Base-by-base conservation (phyloP, 1,140 invertebrate genomes). In the Micrasema minimum region DNA sequence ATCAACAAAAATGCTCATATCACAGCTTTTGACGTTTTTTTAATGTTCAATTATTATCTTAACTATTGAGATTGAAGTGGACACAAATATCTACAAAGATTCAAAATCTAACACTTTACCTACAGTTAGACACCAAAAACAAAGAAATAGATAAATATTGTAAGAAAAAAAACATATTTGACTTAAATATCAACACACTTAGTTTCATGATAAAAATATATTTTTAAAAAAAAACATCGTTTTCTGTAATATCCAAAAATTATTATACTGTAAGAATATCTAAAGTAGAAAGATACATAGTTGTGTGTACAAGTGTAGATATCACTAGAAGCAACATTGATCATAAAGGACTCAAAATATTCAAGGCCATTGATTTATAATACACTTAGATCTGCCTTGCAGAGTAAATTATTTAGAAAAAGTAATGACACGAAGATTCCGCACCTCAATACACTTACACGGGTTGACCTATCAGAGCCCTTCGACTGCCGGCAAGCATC, bases 21-120 rank as follows among this genome's bases (percentile, higher is more conserved):
- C 74, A 75, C 74, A 75, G 74, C 66, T 72, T 75, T 75, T 75
- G 74, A 75, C 74, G 74, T 75, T 75, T 75, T n/a, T 71, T 48
- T 66, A 67, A 69, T 75, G 55, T 71, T 74, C 69, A 71, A 38
- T 70, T 69, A 38, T 70, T 69, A 69, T 66, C 68, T 74, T 74
- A 75, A 61, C 70, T 75, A 75, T 72, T 59, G 74, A 75, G 64
- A 75, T 55, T 70, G 74, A 75, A 75, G 45, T 70, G 74, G 74
- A 75, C 74, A 75, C 71, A 59, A 70, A 71, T 69, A 71, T 48
- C 73, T 75, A 75, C 69, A 75, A 64, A 46, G 22, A 46, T 64
- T 64, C 43, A 46, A 64, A 64, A 23, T 64, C 61, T 64, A 46
- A 35, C 20, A 46, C 23, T 43, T 43, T 45, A 48, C 10, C 45